Evolutionary conservation across 2,888 invertebrate species (phyloP).

Genomic region (Amblyjoppa fuscipennis): DNA sequence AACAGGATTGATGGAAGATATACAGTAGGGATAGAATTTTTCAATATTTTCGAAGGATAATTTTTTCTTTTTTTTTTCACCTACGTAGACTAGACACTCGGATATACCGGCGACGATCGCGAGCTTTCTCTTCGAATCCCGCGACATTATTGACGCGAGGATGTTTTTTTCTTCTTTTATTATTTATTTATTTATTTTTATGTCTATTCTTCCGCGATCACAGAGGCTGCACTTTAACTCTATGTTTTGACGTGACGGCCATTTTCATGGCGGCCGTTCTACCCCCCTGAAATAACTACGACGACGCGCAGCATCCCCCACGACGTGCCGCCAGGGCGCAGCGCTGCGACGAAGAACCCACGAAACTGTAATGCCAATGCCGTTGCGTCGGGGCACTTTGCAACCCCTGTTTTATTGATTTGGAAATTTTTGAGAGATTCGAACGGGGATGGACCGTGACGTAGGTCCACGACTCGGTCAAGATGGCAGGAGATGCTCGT

Average conservation of each 20-base stretch:
- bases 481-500: conserved; percentile 14
- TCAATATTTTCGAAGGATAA: conserved; percentile 18
- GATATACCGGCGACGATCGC: conserved; percentile 83
- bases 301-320: conserved; percentile 49
- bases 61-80: conserved; percentile 65
- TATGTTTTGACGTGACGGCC: conserved; percentile 82
- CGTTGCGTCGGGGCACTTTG: conserved; percentile 55
- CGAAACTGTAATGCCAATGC: neutral
- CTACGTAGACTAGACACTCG: conserved; percentile 82
- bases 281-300: conserved; percentile 49
- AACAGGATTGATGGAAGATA: conserved; percentile 1
- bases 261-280: conserved; percentile 78
- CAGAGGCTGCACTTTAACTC: conserved; percentile 73
- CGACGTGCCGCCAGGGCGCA: conserved; percentile 14
- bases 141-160: conserved; percentile 75
- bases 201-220: conserved; percentile 68
- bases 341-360: conserved; percentile 39
- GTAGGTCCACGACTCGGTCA: conserved; percentile 22
- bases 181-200: conserved; percentile 4
- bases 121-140: conserved; percentile 80
- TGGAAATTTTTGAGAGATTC: conserved; percentile 73
- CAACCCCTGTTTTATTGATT: conserved; percentile 82
- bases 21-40: neutral
- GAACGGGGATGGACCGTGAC: conserved; percentile 1
- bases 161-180: neutral